phyloP scores from a whole-genome alignment of 2,888 invertebrate species.

The Drosophila mayaguana region DNA sequence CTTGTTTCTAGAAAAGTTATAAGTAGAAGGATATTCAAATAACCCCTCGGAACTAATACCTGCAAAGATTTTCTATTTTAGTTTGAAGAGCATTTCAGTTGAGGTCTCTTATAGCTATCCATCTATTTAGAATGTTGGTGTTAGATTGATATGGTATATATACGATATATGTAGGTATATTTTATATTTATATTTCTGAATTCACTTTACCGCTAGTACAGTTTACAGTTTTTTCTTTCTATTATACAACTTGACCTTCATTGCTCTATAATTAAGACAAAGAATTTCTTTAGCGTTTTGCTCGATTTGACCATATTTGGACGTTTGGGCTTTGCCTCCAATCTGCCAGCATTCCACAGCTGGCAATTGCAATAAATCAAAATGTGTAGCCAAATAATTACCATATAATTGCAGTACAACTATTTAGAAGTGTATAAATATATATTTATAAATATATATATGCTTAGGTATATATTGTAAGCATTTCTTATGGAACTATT shows the following conservation, averaged over 20 bases:
- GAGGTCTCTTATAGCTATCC: not conserved
- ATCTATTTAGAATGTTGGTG: not conserved
- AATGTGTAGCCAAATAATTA: slow-evolving; percentile 51
- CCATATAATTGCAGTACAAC: slow-evolving; percentile 51
- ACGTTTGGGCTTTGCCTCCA: slow-evolving; percentile 27
- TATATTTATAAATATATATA: slow-evolving; percentile 6
- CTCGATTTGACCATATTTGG: slow-evolving; percentile 38
- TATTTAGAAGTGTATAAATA: slow-evolving; percentile 9
- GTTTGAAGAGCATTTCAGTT: too few species aligned
- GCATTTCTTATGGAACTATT: slow-evolving; percentile 20
- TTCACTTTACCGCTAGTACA: not conserved
- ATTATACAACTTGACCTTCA: slow-evolving; percentile 36
- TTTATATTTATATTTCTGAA: not conserved
- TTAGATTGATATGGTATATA: not conserved
- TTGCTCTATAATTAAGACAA: slow-evolving; percentile 25
- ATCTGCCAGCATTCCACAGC: slow-evolving; percentile 22
- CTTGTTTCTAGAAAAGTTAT: too few species aligned
- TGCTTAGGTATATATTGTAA: slow-evolving; percentile 17
- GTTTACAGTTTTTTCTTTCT: not conserved
- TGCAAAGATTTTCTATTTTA: too few species aligned
- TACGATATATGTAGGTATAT: not conserved
- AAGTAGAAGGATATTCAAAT: too few species aligned
- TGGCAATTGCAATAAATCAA: slow-evolving; percentile 61
- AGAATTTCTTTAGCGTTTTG: slow-evolving; percentile 21
- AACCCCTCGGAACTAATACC: too few species aligned